A percentile compares a stretch with the other conserved stretches of the same genome.
Conservation (phyloP, 2,113 vertebrate species). For the Tylochromis polylepis region DNA sequence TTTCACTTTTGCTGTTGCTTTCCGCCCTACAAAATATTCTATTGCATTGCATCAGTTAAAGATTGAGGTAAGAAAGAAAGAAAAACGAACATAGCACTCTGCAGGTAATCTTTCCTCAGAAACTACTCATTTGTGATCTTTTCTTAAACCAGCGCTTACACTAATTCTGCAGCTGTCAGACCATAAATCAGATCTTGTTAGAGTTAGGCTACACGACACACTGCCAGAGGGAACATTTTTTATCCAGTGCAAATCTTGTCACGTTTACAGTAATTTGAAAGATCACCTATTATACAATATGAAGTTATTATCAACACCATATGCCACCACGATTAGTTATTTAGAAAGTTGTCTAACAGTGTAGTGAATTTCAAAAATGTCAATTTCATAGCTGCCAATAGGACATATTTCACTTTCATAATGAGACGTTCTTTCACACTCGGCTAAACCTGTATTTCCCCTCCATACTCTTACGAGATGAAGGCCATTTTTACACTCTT, state of each 20-base stretch:
- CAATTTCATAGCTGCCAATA: slow-evolving; percentile 32
- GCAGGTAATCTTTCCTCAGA: not conserved
- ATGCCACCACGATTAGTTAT: slow-evolving; percentile 3
- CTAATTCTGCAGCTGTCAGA: not conserved
- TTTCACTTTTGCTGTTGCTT: not conserved
- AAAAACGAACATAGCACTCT: not conserved
- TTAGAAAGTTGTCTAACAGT: slow-evolving; percentile 27
- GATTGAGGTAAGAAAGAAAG: not conserved
- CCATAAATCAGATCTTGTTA: slow-evolving; percentile 20
- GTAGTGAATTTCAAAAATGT: slow-evolving; percentile 34
- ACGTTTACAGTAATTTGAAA: slow-evolving; percentile 9
- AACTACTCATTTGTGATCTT: not conserved
- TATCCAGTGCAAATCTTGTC: not conserved
- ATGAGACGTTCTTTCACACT: slow-evolving; percentile 70
- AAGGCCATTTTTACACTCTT: slow-evolving; percentile 55
- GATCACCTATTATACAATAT: not conserved
- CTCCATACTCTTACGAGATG: slow-evolving; percentile 41
- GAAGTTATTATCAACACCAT: not conserved
- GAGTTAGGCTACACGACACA: not conserved
- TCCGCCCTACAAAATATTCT: not conserved
- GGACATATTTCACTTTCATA: slow-evolving; percentile 66
- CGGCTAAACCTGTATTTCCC: slow-evolving; percentile 63
- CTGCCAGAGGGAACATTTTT: not conserved
- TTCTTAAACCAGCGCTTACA: not conserved
- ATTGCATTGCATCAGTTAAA: not conserved